Percentiles rank a stretch among this genome's conserved stretches.
Conservation (phyloP, 2,797 vertebrate species). For the Anniella stebbinsi region DNA sequence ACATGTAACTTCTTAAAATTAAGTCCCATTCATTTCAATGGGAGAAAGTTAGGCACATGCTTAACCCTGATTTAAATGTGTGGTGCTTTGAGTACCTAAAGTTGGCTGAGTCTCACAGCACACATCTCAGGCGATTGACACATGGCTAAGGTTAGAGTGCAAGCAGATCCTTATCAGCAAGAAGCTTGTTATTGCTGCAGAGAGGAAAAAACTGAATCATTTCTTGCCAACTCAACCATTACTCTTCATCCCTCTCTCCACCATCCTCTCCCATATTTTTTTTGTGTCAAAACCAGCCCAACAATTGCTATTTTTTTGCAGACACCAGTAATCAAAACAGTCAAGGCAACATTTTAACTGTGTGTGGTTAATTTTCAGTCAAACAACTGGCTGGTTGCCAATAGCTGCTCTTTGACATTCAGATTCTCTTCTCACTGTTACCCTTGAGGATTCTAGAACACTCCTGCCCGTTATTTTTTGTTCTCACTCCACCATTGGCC, state of each 20-base stretch:
- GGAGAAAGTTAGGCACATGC: neutral
- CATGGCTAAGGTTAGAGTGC: neutral
- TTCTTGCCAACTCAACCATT: neutral
- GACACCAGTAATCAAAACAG: neutral
- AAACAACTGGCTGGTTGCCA: neutral
- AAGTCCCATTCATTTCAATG: neutral
- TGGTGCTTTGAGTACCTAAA: neutral
- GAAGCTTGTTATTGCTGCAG: neutral
- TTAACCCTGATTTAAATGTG: neutral
- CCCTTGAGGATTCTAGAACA: neutral
- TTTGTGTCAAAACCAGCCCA: neutral
- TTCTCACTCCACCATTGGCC: neutral
- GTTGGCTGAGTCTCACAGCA: neutral
- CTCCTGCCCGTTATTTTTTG: neutral
- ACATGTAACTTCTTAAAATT: neutral
- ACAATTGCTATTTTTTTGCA: neutral
- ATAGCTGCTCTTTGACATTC: neutral
- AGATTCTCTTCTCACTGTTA: neutral
- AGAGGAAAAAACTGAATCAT: neutral
- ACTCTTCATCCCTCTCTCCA: neutral
- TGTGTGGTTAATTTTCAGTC: constrained; percentile 4
- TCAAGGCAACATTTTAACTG: neutral
- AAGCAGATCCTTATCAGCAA: neutral
- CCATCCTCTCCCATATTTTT: neutral
- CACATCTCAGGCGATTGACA: neutral